Base-by-base conservation (phyloP, 2,888 invertebrate species). In the Lottia gigantea region DNA sequence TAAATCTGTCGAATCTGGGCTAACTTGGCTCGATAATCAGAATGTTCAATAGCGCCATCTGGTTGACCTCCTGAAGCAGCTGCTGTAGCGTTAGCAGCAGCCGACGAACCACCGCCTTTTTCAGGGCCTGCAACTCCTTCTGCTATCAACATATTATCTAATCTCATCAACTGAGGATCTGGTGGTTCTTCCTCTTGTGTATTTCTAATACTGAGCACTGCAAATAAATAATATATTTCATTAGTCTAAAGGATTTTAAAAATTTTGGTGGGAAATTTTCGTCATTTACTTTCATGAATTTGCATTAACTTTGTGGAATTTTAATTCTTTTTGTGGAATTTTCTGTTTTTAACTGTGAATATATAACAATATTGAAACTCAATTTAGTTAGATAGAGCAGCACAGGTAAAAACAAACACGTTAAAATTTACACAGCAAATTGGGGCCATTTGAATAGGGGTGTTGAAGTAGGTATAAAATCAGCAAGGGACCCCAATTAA, bases 1-100 rank as follows among this genome's bases (percentile, higher is more conserved):
- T 99, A 99, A 85, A 99, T 98, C 90, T 96, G 96, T 75, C 99
- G 92, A 89, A 99, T 99, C 91, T 99, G 98, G 16, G 97, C 95
- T 85, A 99, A 92, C 90, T 99, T 99, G 83, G 97, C 97, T 84
- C 98, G 93, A 91, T 99, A 99, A 90, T 99, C 99, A 74, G 98
- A 97, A 90, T 99, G 98, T 91, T 99, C 99, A 88, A 97, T 97
- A 83, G 97, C 96, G 90, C 96, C 96, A 72, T 87, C 87, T 19
- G 87, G 85, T 67, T 86, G 84, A 0, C 85, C 86, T 0, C 85
- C 86, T 2, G 88, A 86, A 0, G 82, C 87, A 64, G 82, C 88
- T 68, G 83, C 88, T 71, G 81, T 83, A 14, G 87, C 86, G 66
- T 86, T 86, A 25, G 85, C 85, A 26, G 87, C 87, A 1, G 87